Percentiles rank a stretch among this genome's conserved stretches.
Conservation (phyloP, 1,140 invertebrate species). For the Ephestia elutella region DNA sequence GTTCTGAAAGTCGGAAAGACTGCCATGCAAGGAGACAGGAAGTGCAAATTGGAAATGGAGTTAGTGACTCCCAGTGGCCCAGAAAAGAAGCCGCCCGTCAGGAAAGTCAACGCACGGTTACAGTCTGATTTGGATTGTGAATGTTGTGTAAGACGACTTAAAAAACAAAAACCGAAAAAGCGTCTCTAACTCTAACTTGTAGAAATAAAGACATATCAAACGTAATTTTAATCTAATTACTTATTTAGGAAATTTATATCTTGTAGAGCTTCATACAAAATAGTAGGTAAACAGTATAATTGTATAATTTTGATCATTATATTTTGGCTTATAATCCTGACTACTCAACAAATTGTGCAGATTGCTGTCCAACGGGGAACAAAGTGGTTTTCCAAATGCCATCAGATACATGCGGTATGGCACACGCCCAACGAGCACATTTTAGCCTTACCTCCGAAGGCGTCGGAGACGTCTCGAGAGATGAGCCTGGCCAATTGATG, state of each 20-base stretch:
- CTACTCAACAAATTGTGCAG: slow-evolving; percentile 43
- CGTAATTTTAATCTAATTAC: no score
- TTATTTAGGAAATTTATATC: no score
- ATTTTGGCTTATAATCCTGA: slow-evolving; percentile 12
- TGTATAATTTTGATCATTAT: not conserved
- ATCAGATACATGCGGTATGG: slow-evolving; percentile 44
- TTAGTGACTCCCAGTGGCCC: slow-evolving; percentile 55
- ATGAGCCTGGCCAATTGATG: slow-evolving; percentile 50
- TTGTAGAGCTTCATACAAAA: no score
- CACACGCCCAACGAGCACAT: slow-evolving; percentile 55
- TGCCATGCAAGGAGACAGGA: slow-evolving; percentile 55
- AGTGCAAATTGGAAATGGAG: slow-evolving; percentile 61
- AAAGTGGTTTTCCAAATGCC: slow-evolving; percentile 65
- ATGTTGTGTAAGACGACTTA: slow-evolving; percentile 42
- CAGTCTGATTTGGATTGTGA: slow-evolving; percentile 57
- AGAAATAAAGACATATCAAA: slow-evolving; percentile 4
- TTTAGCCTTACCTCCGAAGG: slow-evolving; percentile 57
- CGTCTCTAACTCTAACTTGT: slow-evolving; percentile 5
- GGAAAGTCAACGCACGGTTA: slow-evolving; percentile 44
- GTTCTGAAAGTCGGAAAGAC: slow-evolving; percentile 68
- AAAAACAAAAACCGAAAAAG: slow-evolving; percentile 40
- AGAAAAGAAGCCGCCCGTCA: slow-evolving; percentile 47
- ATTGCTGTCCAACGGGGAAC: slow-evolving; percentile 67
- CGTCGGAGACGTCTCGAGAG: slow-evolving; percentile 50
- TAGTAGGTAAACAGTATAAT: not conserved